A percentile compares a stretch with the other conserved stretches of the same genome.
Evolutionary conservation across 2,888 invertebrate genomes (phyloP).

Genomic region (Drosophila borborema): DNA sequence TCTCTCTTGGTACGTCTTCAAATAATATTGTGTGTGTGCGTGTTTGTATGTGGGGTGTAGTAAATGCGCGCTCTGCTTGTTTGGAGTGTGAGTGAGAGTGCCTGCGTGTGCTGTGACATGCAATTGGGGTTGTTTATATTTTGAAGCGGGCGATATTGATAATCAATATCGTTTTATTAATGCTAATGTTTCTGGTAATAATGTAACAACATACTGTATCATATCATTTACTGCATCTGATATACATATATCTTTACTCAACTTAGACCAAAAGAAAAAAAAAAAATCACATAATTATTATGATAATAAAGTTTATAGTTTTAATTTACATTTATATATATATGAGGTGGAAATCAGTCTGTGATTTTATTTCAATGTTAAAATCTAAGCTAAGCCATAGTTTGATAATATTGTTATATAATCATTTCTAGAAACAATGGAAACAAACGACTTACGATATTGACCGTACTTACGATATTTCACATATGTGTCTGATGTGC

Average conservation of each 20-base stretch:
- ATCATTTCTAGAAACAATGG: conserved; percentile 7
- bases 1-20: conserved; percentile 33
- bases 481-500: background rate
- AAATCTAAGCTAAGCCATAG: background rate
- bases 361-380: background rate
- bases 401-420: background rate
- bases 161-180: conserved; percentile 36
- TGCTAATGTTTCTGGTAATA: background rate
- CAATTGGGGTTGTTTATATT: conserved; percentile 31
- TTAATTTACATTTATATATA: background rate
- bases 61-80: conserved; percentile 6
- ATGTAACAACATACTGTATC: background rate
- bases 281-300: background rate
- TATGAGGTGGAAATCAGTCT: background rate
- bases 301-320: background rate
- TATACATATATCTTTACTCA: background rate
- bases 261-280: background rate
- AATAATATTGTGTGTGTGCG: conserved; percentile 2
- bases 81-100: background rate
- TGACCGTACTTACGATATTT: conserved; percentile 5
- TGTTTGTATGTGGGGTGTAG: conserved; percentile 6
- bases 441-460: conserved; percentile 4
- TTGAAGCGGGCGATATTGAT: conserved; percentile 34
- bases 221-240: background rate
- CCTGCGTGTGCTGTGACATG: conserved; percentile 5